Conservation (phyloP, 1,140 invertebrate genomes). For the Agrilus planipennis region DNA sequence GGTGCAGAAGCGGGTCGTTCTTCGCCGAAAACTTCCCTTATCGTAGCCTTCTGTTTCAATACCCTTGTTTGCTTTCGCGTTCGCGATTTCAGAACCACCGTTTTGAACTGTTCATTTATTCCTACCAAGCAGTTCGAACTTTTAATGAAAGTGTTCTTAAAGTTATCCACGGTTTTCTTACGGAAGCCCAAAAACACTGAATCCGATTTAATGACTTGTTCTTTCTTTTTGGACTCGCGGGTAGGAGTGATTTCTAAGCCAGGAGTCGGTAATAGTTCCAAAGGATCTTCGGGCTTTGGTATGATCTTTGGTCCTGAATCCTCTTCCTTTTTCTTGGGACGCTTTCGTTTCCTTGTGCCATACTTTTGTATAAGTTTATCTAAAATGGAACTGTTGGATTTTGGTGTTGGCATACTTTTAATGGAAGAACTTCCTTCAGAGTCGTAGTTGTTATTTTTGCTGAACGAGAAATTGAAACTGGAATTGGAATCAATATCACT, state of each 20-base stretch:
- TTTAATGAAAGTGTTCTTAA: slow-evolving; percentile 54
- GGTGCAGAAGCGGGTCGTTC: slow-evolving; percentile 50
- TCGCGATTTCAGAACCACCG: slow-evolving; percentile 57
- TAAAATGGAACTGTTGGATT: slow-evolving; percentile 45
- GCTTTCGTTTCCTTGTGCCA: slow-evolving; percentile 42
- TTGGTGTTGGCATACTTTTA: slow-evolving; percentile 31
- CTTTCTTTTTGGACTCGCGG: slow-evolving; percentile 33
- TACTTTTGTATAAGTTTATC: slow-evolving; percentile 52
- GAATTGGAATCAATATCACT: slow-evolving; percentile 55
- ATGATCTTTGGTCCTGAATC: slow-evolving; percentile 38
- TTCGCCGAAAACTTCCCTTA: slow-evolving; percentile 67
- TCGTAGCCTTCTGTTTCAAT: slow-evolving; percentile 61
- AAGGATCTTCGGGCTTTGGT: slow-evolving; percentile 38
- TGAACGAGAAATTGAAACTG: slow-evolving; percentile 46
- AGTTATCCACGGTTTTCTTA: slow-evolving; percentile 56
- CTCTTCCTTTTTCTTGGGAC: slow-evolving; percentile 41
- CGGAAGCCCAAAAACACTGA: slow-evolving; percentile 47
- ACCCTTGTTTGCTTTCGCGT: slow-evolving; percentile 65
- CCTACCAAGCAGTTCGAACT: slow-evolving; percentile 43
- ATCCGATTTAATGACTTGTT: slow-evolving; percentile 40
- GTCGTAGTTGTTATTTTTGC: slow-evolving; percentile 46
- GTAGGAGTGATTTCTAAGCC: slow-evolving; percentile 35
- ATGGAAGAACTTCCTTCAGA: slow-evolving; percentile 47
- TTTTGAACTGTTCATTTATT: slow-evolving; percentile 49
- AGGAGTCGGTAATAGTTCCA: slow-evolving; percentile 44